A percentile compares a stretch with the other conserved stretches of the same genome.
These are phyloP conservation scores for Antheraea yamamai DNA, from an alignment of 2,888 invertebrate species.

Conservation along the genomic window DNA sequence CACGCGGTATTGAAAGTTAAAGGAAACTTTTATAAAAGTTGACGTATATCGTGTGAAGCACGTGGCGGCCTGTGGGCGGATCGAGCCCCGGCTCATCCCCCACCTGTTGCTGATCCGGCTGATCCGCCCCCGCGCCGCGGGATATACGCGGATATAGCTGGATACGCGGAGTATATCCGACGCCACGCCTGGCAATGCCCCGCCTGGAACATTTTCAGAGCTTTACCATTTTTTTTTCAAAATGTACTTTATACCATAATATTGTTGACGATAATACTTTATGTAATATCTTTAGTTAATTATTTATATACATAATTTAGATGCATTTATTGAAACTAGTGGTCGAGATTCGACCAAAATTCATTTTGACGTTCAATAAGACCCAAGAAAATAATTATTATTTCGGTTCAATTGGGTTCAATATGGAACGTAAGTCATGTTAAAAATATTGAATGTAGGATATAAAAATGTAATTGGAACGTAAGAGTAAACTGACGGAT, in stretches of 20 bases:
- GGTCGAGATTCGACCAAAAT: too few species aligned
- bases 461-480: too few species aligned
- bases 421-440: too few species aligned
- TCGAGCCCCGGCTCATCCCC: slow-evolving; percentile 75
- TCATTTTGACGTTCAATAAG: too few species aligned
- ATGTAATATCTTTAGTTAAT: too few species aligned
- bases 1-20: background rate
- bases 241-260: background rate
- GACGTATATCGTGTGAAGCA: slow-evolving; percentile 35
- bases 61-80: slow-evolving; percentile 73
- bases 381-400: too few species aligned
- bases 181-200: slow-evolving; percentile 66
- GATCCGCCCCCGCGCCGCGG: slow-evolving; percentile 69
- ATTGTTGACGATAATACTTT: background rate
- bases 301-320: too few species aligned
- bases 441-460: too few species aligned
- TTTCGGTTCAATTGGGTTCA: too few species aligned
- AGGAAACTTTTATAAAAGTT: background rate
- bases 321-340: too few species aligned
- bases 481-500: too few species aligned
- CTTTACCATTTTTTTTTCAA: background rate
- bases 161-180: slow-evolving; percentile 50
- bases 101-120: slow-evolving; percentile 81
- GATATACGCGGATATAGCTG: slow-evolving; percentile 69
- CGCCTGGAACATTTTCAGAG: slow-evolving; percentile 20